phyloP scores from a whole-genome alignment of 2,113 vertebrate species.

The Collichthys lucidus region DNA sequence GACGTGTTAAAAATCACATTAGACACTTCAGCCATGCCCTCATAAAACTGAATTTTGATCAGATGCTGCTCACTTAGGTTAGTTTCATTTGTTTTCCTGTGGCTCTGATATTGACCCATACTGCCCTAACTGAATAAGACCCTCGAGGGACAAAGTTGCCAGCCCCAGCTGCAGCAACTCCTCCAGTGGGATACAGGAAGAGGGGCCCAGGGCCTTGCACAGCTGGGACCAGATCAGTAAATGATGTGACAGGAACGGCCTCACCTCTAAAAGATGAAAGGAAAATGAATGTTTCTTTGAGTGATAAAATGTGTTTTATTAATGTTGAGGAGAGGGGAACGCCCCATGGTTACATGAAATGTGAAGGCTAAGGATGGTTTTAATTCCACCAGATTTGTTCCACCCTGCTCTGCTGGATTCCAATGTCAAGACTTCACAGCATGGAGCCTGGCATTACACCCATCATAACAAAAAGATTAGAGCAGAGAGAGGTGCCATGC shows the following conservation, averaged over 20 bases:
- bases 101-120: constrained; percentile 16
- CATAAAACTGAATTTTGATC: neutral
- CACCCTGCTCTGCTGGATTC: constrained; percentile 39
- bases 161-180: constrained; percentile 56
- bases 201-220: constrained; percentile 26
- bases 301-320: neutral
- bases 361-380: constrained; percentile 39
- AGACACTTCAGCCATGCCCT: neutral
- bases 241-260: constrained; percentile 28
- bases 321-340: neutral
- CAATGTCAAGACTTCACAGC: constrained; percentile 43
- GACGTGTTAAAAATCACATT: neutral
- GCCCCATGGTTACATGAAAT: constrained; percentile 35
- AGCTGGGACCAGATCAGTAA: constrained; percentile 67
- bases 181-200: constrained; percentile 30
- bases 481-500: constrained; percentile 30
- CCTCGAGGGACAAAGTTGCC: constrained; percentile 26
- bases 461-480: constrained; percentile 45
- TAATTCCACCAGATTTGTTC: constrained; percentile 46
- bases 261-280: constrained; percentile 25
- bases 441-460: constrained; percentile 28
- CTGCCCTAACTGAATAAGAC: constrained; percentile 3
- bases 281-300: constrained; percentile 8
- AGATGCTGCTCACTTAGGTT: neutral
- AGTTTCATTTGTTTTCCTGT: neutral